Base-by-base conservation (phyloP, 2,888 invertebrate genomes). In the Orchestes rusci region DNA sequence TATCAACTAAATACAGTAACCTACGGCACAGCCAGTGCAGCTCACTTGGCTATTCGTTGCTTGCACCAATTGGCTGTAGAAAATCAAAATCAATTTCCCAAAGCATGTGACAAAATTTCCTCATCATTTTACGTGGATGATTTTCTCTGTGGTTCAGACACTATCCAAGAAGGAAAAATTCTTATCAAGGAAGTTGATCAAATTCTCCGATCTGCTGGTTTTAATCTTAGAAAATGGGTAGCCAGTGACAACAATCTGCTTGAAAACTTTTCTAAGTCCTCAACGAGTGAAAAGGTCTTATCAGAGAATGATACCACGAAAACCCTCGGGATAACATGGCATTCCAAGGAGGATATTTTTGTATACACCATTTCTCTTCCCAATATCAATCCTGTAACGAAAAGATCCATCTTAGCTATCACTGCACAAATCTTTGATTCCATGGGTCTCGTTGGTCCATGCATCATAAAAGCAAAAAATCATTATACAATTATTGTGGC, bases 11-110 rank as follows among this genome's bases (percentile, higher is more conserved):
- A 16, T 4, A 38, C 23, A 12, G 16, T 29, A n/a, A 20, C 37
- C 23, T 37, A 37, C 2, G 37, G 2, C 7, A 37, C 37, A 4
- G 37, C 37, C 7, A 8, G 23, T 5, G 37, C 37, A 12, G n/a
- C 35, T 10, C 16, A 16, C 12, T 16, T 37, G 8, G 37, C 37
- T 5, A 37, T 37, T 37, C 20, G 37, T 7, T 27, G 23, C 7
- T 16, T 37, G 5, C 37, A 37, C 23, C 39, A 20, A 31, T 7
- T 20, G 13, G 53, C 49, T n/a, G 16, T 48, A 15, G 31, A 42
- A 18, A 40, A 48, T 23, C 16, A 34, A 34, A 12, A 15, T 3
- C 17, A 34, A 17, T 34, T 10, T 34, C 34, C 34, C 27, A 23
- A 23, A 23, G 27, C 7, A 23, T 23, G 27, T 8, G 8, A 8